Percentiles rank a stretch among this genome's conserved stretches.
Conservation (phyloP, 92 coral and sea anemone genomes). For the Virgularia gustaviana region DNA sequence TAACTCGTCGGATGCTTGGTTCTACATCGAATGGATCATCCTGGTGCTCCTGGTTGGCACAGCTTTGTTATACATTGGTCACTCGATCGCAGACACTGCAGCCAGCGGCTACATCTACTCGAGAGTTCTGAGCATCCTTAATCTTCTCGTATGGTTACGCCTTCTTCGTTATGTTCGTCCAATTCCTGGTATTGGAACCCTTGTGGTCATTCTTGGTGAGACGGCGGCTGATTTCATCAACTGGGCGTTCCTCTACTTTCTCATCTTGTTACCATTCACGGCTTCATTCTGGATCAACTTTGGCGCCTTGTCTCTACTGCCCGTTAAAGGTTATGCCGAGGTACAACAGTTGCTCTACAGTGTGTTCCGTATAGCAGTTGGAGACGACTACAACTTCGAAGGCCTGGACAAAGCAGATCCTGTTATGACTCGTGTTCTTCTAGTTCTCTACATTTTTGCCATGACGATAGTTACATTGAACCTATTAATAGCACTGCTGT, state of each 20-base stretch:
- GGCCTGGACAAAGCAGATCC: slow-evolving; percentile 70
- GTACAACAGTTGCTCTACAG: slow-evolving; percentile 65
- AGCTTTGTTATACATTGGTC: slow-evolving; percentile 52
- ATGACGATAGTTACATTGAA: slow-evolving; percentile 80
- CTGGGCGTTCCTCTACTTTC: slow-evolving; percentile 73
- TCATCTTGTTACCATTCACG: slow-evolving; percentile 84
- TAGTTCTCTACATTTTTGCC: slow-evolving; percentile 82
- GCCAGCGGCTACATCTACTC: slow-evolving; percentile 49
- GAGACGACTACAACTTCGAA: slow-evolving; percentile 86
- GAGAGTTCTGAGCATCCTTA: slow-evolving; percentile 54
- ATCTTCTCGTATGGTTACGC: slow-evolving; percentile 79
- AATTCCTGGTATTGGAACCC: slow-evolving; percentile 83
- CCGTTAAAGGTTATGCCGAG: slow-evolving; percentile 67
- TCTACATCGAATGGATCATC: slow-evolving; percentile 85
- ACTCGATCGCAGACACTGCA: background rate
- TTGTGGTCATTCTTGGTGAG: slow-evolving; percentile 86
- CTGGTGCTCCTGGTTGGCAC: slow-evolving; percentile 63
- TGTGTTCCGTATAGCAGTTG: slow-evolving; percentile 95
- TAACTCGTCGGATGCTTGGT: slow-evolving; percentile 83
- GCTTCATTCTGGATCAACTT: slow-evolving; percentile 99
- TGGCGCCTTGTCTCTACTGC: slow-evolving; percentile 49
- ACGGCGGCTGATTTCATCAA: slow-evolving; percentile 70
- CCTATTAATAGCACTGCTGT: slow-evolving; percentile 87
- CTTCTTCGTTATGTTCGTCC: slow-evolving; percentile 87
- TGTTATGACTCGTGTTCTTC: slow-evolving; percentile 79